Evolutionary conservation across 2,797 vertebrate species (phyloP).

Genomic region (Steatocranus sp.): DNA sequence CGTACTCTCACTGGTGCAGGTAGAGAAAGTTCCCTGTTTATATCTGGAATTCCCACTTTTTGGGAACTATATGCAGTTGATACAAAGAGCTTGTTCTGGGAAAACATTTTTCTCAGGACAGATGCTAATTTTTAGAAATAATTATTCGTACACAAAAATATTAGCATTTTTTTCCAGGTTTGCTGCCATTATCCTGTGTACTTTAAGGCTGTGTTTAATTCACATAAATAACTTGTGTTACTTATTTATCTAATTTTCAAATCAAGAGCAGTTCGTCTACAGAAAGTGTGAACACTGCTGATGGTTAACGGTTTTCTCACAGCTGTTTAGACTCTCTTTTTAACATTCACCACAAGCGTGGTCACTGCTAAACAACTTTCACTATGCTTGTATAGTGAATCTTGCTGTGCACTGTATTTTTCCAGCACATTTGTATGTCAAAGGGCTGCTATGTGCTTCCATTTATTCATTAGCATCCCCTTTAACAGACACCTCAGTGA

Average conservation of each 20-base stretch:
- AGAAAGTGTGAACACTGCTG: background rate
- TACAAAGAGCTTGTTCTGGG: background rate
- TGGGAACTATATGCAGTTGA: background rate
- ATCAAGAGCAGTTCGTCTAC: background rate
- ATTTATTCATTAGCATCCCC: conserved; percentile 11
- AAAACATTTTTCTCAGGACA: background rate
- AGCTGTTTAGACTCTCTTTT: background rate
- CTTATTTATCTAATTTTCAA: background rate
- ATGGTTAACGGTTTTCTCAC: background rate
- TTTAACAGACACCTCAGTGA: background rate
- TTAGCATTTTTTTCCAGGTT: background rate
- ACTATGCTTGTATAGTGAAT: background rate
- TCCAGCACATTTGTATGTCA: background rate
- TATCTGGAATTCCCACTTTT: background rate
- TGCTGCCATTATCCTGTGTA: background rate
- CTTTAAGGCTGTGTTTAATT: background rate
- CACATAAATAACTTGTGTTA: background rate
- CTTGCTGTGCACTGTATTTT: background rate
- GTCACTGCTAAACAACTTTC: background rate
- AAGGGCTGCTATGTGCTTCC: background rate
- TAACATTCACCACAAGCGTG: background rate
- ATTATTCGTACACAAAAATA: background rate
- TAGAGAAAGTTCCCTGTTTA: background rate
- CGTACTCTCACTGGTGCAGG: background rate
- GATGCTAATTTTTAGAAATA: background rate